These are phyloP conservation scores for Sepiola atlantica DNA, from an alignment of 2,888 invertebrate genomes.

Conservation along the genomic window DNA sequence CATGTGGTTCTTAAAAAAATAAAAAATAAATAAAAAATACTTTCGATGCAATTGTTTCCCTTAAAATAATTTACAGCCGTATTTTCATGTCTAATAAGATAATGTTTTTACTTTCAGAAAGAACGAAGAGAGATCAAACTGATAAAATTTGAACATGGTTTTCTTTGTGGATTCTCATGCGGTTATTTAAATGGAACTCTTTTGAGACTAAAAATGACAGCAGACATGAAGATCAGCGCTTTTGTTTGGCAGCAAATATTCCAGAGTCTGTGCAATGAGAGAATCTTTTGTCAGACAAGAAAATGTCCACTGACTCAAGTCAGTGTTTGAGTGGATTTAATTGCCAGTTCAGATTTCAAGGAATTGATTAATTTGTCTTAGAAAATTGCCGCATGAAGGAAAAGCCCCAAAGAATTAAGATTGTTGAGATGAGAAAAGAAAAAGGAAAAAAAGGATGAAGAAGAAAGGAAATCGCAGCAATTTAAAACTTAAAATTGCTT, in stretches of 20 bases:
- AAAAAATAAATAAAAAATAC: too few species aligned
- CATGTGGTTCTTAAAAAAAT: too few species aligned
- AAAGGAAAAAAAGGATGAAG: neutral
- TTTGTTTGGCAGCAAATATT: neutral
- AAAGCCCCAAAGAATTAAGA: neutral
- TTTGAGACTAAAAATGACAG: neutral
- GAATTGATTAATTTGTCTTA: constrained; percentile 32
- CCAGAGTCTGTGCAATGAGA: neutral
- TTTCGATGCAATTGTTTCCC: neutral
- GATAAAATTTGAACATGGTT: neutral
- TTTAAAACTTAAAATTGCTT: constrained; percentile 32
- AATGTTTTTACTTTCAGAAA: neutral
- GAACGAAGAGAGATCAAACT: neutral
- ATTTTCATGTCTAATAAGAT: neutral
- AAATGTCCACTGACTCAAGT: constrained; percentile 32
- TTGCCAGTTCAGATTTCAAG: constrained; percentile 32
- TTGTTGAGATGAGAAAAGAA: neutral
- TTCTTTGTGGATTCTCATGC: too few species aligned
- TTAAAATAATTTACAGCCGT: neutral
- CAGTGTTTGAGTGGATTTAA: constrained; percentile 32
- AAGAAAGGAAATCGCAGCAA: neutral
- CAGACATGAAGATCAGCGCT: neutral
- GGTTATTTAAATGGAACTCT: neutral
- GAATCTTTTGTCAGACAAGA: constrained; percentile 21
- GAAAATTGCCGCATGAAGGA: constrained; percentile 13